Evolutionary conservation across 2,113 vertebrate species (phyloP).

Genomic region (Pagrus major): DNA sequence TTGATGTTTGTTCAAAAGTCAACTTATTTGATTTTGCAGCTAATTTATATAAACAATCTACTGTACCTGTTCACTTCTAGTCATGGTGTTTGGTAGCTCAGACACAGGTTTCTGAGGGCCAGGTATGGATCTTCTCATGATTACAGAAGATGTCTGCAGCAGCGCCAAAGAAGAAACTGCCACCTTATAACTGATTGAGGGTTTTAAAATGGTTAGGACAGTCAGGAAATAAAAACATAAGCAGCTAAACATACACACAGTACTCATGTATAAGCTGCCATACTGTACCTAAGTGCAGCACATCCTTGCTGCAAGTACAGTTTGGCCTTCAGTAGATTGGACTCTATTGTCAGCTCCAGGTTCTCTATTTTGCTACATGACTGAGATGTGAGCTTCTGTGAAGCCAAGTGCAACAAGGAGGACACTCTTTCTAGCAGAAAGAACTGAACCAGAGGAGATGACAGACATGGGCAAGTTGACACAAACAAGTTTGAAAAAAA

Average conservation of each 20-base stretch:
- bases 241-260: neutral
- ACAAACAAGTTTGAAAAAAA: neutral
- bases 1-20: neutral
- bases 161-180: constrained; percentile 87
- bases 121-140: constrained; percentile 44
- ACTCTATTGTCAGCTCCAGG: constrained; percentile 85
- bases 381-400: constrained; percentile 33
- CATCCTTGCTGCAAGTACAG: constrained; percentile 87
- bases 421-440: constrained; percentile 61
- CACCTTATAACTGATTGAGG: constrained; percentile 83
- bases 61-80: constrained; percentile 54
- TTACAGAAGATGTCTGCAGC: constrained; percentile 86
- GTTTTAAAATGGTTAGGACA: constrained; percentile 20
- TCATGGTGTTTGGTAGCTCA: constrained; percentile 30
- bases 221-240: constrained; percentile 7
- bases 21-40: neutral
- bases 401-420: constrained; percentile 35
- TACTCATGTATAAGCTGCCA: neutral
- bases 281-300: constrained; percentile 82
- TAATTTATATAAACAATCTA: neutral
- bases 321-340: constrained; percentile 86
- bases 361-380: constrained; percentile 71
- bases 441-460: constrained; percentile 51
- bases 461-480: neutral
- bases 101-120: constrained; percentile 26